phyloP scores from a whole-genome alignment of 1,140 invertebrate species.

The Diploscapter pachys region DNA sequence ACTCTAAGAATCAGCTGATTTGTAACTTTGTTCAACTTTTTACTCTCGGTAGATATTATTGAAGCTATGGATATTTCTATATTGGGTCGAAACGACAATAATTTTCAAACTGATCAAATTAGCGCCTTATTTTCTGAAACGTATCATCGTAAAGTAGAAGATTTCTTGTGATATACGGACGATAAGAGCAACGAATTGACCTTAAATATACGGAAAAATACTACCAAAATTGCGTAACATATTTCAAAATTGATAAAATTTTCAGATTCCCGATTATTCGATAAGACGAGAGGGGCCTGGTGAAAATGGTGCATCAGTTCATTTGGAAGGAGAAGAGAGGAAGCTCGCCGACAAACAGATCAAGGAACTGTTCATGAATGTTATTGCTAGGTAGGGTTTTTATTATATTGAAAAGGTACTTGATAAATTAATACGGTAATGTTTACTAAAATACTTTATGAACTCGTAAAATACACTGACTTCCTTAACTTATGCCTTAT shows the following conservation, averaged over 20 bases:
- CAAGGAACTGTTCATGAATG: constrained; percentile 44
- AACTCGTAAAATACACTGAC: background rate
- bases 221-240: background rate
- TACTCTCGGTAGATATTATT: background rate
- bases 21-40: background rate
- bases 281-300: constrained; percentile 31
- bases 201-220: background rate
- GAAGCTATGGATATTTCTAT: background rate
- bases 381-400: constrained; percentile 27
- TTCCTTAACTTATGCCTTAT: constrained; percentile 1
- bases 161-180: too few relatives aligned
- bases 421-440: too few relatives aligned
- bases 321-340: constrained; percentile 27
- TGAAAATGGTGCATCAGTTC: constrained; percentile 32
- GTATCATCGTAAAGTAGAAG: too few relatives aligned
- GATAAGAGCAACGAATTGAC: too few relatives aligned
- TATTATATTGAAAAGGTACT: too few relatives aligned
- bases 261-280: constrained; percentile 20
- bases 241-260: background rate
- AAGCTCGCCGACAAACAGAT: constrained; percentile 32
- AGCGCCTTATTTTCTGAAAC: background rate
- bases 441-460: background rate
- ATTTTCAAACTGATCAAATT: background rate
- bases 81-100: background rate
- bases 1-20: background rate